Conservation (phyloP, 2,797 vertebrate genomes). For the Chanos chanos region DNA sequence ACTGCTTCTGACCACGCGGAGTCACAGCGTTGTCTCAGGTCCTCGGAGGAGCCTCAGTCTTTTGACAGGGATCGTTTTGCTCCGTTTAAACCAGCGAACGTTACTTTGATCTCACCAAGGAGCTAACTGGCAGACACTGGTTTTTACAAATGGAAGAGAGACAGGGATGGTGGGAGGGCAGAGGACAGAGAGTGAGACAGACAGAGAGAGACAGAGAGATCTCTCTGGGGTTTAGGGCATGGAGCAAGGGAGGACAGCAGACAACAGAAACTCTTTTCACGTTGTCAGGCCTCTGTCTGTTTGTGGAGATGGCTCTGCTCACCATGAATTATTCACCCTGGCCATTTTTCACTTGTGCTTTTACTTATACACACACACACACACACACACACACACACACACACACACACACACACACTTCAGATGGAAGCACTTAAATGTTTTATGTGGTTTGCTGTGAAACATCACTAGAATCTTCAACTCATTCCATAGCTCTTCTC, state of each 20-base stretch:
- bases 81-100: constrained; percentile 37
- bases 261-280: constrained; percentile 48
- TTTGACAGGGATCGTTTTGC: constrained; percentile 51
- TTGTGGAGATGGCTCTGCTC: constrained; percentile 34
- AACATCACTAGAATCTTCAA: constrained; percentile 39
- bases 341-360: constrained; percentile 23
- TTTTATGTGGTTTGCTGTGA: too few species aligned
- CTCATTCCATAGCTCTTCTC: constrained; percentile 42
- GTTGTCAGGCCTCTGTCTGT: constrained; percentile 39
- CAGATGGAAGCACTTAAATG: too few species aligned
- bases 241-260: constrained; percentile 32
- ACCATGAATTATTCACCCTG: constrained; percentile 51
- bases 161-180: not conserved
- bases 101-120: constrained; percentile 43
- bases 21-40: constrained; percentile 12
- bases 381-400: too few species aligned
- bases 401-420: too few species aligned
- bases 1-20: not conserved
- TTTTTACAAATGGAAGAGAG: constrained; percentile 20
- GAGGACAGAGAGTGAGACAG: not conserved
- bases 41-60: constrained; percentile 31
- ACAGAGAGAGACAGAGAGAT: constrained; percentile 7
- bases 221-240: constrained; percentile 30
- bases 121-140: constrained; percentile 48
- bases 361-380: constrained; percentile 17